These are phyloP conservation scores for Platichthys stellatus DNA, from an alignment of 2,113 vertebrate genomes.

Conservation along the genomic window DNA sequence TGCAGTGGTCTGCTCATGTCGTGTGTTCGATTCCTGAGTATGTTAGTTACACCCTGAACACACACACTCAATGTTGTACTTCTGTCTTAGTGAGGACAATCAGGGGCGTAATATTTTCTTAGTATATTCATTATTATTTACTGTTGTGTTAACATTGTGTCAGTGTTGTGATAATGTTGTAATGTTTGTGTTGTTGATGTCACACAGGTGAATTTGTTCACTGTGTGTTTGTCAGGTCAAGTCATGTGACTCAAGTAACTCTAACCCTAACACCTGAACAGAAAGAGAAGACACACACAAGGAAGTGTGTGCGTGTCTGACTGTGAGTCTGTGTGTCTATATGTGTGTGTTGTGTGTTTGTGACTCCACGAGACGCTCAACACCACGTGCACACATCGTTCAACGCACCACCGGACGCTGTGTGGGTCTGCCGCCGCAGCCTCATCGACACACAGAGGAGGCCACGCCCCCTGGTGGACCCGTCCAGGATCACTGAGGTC, in stretches of 20 bases:
- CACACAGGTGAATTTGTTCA: too few relatives aligned
- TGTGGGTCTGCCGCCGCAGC: slow-evolving; percentile 91
- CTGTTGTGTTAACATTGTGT: neutral
- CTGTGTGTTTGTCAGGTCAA: neutral
- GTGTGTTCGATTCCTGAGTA: slow-evolving; percentile 32
- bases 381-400: slow-evolving; percentile 93
- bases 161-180: too few relatives aligned
- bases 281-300: too few relatives aligned
- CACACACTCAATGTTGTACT: slow-evolving; percentile 5
- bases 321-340: too few relatives aligned
- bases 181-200: too few relatives aligned
- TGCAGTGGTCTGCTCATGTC: slow-evolving; percentile 62
- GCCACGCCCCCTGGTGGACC: slow-evolving; percentile 92
- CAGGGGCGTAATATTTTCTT: neutral
- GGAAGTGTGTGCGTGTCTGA: too few relatives aligned
- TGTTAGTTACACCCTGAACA: slow-evolving; percentile 51
- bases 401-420: slow-evolving; percentile 87
- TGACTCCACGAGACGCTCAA: slow-evolving; percentile 83
- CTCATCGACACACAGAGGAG: slow-evolving; percentile 88
- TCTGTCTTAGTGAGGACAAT: too few relatives aligned
- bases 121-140: neutral
- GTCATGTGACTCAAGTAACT: too few relatives aligned
- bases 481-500: slow-evolving; percentile 87
- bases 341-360: too few relatives aligned
- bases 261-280: too few relatives aligned